Evolutionary conservation across 2,113 vertebrate species (phyloP).

Genomic region (Sterrhoptilus dennistouni): DNA sequence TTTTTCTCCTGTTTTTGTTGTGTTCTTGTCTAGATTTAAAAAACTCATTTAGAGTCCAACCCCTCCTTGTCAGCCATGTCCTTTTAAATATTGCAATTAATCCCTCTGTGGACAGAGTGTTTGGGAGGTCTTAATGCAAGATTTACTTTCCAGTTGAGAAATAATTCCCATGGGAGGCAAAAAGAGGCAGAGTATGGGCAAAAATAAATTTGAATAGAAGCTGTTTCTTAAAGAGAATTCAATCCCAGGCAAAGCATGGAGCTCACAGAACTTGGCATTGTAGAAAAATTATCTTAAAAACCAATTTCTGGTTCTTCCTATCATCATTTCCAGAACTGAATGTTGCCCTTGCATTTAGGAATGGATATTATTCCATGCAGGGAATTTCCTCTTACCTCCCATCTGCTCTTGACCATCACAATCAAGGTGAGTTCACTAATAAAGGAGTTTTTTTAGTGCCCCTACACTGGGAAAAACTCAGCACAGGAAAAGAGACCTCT

Average conservation of each 20-base stretch:
- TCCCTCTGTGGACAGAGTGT: not conserved
- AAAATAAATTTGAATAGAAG: not conserved
- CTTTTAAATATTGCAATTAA: not conserved
- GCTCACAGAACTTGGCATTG: not conserved
- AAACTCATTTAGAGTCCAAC: not conserved
- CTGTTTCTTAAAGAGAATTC: not conserved
- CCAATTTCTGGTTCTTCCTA: not conserved
- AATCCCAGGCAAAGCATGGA: not conserved
- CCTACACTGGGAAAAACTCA: not conserved
- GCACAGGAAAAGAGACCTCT: not conserved
- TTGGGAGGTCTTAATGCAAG: not conserved
- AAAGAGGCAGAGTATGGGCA: not conserved
- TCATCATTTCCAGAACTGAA: not conserved
- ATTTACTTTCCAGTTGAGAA: not conserved
- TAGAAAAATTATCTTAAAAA: not conserved
- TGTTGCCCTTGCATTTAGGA: not conserved
- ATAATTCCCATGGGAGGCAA: not conserved
- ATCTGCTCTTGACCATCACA: not conserved
- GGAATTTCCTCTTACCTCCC: not conserved
- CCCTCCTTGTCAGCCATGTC: not conserved
- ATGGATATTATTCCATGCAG: not conserved
- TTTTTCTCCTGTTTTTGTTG: not conserved
- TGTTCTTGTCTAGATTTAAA: not conserved
- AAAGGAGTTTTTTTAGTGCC: not conserved
- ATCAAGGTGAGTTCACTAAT: not conserved